Evolutionary conservation across 2,797 vertebrate species (phyloP).

Genomic region (Anguilla pacifica): DNA sequence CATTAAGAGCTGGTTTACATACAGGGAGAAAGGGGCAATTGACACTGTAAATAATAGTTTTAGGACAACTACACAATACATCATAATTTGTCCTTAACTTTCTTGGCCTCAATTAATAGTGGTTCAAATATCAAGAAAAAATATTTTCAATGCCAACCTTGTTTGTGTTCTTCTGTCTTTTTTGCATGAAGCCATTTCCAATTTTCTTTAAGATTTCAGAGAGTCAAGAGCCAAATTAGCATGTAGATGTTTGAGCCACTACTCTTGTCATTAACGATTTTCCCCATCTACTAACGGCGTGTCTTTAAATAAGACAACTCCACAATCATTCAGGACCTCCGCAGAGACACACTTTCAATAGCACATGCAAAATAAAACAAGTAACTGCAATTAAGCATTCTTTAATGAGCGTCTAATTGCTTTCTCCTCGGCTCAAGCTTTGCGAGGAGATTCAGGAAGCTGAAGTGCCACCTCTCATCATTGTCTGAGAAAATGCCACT

Average conservation of each 20-base stretch:
- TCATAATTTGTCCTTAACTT: no score
- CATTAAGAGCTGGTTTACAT: background rate
- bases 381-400: background rate
- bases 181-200: background rate
- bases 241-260: background rate
- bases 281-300: background rate
- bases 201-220: background rate
- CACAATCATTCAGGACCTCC: background rate
- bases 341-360: background rate
- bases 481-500: no score
- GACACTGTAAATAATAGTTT: no score
- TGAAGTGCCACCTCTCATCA: background rate
- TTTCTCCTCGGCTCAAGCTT: background rate
- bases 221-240: background rate
- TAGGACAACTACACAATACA: no score
- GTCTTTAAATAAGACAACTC: slow-evolving; percentile 4
- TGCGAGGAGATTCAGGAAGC: background rate
- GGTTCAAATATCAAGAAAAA: background rate
- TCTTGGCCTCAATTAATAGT: background rate
- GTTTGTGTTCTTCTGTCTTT: background rate
- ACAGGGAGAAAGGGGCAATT: background rate
- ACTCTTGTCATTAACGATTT: background rate
- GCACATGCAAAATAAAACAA: background rate
- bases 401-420: background rate
- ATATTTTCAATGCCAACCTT: background rate